These are phyloP conservation scores for Elegia similella DNA, from an alignment of 2,888 invertebrate species.

Conservation along the genomic window DNA sequence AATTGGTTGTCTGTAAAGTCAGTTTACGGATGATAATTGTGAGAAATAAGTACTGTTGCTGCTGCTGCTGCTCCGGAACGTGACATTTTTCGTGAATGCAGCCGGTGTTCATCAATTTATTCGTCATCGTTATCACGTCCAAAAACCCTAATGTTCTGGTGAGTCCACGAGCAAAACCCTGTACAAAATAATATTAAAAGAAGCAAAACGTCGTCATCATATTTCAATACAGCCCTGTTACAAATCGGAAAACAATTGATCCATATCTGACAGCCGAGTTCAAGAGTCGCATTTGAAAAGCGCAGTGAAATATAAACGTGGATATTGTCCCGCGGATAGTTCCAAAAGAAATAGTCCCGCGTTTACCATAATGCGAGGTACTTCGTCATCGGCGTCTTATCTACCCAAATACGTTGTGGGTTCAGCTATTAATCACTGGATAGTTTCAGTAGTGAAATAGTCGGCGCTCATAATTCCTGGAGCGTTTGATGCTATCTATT, in stretches of 20 bases:
- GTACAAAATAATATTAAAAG: too few relatives aligned
- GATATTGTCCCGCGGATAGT: constrained; percentile 63
- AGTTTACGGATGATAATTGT: too few relatives aligned
- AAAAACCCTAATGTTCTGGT: too few relatives aligned
- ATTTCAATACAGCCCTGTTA: background rate
- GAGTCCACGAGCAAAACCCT: too few relatives aligned
- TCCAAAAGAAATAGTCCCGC: constrained; percentile 58
- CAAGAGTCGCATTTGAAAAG: constrained; percentile 18
- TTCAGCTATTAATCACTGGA: constrained; percentile 50
- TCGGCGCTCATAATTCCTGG: constrained; percentile 12
- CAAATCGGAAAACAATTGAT: background rate
- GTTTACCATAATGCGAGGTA: constrained; percentile 66
- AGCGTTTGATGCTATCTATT: constrained; percentile 2
- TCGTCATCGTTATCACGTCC: too few relatives aligned
- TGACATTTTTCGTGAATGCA: too few relatives aligned
- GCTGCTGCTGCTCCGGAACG: too few relatives aligned
- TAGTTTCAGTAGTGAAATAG: constrained; percentile 23
- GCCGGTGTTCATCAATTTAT: too few relatives aligned
- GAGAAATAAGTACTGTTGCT: too few relatives aligned
- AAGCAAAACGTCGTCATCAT: background rate
- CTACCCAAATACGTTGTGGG: constrained; percentile 22
- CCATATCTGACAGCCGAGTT: background rate
- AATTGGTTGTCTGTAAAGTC: too few relatives aligned
- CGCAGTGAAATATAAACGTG: constrained; percentile 58
- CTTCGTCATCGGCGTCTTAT: constrained; percentile 51